Base-by-base conservation (phyloP, 2,888 invertebrate species). In the Andrena trimmerana region DNA sequence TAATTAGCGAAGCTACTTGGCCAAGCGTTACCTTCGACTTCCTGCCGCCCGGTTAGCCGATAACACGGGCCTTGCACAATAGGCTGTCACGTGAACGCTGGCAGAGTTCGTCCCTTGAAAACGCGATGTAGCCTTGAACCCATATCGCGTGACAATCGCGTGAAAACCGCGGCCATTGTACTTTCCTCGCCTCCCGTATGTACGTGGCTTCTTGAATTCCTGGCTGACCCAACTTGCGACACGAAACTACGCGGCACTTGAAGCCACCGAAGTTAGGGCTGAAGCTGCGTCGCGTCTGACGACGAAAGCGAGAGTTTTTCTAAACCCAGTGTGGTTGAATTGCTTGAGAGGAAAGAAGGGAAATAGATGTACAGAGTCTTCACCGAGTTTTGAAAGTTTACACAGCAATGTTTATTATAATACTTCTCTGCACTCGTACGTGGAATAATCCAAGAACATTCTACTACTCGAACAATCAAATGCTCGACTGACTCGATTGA, bases 1-100 rank as follows among this genome's bases (percentile, higher is more conserved):
- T 87, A 86, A 86, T 83, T 84, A 77, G 79, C 70, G 83, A 74
- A 71, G 78, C 62, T 81, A 65, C 75, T 60, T 52, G 65, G 59
- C 71, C 68, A 62, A 60, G 73, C 54, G 57, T 67, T 70, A 65
- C 62, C 83, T 74, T 71, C 52, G 70, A 63, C 74, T 83, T 86
- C 86, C 83, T 78, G 69, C 59, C 66, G 74, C 69, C 63, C 75
- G 86, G 81, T 86, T 76, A 82, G 20, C 59, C 66, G 80, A 83
- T 85, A 78, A 77, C 42, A 24, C 42, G 13, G 16, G 42, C n/a
- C 62, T 3, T 24, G 13, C 13, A 78, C 81, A 81, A 87, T 85
- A 31, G 31, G 2, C 54, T 57, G n/a, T 62, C 62, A 52, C 71
- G 57, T 75, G 68, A 36, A 50, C 57, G 6, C 52, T 8, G 59